phyloP scores from a whole-genome alignment of 1,140 invertebrate species.

The Pinna nobilis region DNA sequence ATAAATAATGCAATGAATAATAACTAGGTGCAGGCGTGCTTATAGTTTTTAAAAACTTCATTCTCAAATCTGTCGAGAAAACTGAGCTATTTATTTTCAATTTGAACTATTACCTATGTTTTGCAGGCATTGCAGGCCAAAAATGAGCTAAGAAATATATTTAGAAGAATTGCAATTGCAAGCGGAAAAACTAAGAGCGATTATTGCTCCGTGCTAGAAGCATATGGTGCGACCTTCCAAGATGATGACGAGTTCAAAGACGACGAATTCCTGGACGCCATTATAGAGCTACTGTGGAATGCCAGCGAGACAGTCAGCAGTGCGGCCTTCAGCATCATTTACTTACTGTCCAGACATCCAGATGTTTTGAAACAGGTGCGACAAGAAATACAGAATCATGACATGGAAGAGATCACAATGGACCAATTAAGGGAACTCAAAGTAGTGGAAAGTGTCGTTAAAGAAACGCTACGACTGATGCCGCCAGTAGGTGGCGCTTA shows the following conservation, averaged over 20 bases:
- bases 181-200: neutral
- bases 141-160: conserved; percentile 23
- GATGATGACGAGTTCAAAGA: conserved; percentile 8
- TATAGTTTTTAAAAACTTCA: no score
- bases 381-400: conserved; percentile 23
- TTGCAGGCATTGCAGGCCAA: conserved; percentile 41
- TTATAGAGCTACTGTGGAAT: conserved; percentile 38
- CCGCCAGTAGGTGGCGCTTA: conserved; percentile 55
- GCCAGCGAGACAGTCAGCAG: conserved; percentile 33
- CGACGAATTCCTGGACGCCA: conserved; percentile 30
- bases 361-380: conserved; percentile 27
- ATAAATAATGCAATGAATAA: no score
- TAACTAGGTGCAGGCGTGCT: no score
- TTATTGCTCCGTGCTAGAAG: no score
- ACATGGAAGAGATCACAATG: conserved; percentile 6
- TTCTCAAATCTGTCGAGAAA: no score
- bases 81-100: no score
- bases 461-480: conserved; percentile 44
- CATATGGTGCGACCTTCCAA: no score
- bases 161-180: conserved; percentile 6
- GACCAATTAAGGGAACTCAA: conserved; percentile 32
- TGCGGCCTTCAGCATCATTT: conserved; percentile 23
- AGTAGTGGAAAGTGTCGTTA: conserved; percentile 48
- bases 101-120: no score
- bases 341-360: conserved; percentile 29